Base-by-base conservation (phyloP, 2,888 invertebrate species). In the Dolichomitus sp. region DNA sequence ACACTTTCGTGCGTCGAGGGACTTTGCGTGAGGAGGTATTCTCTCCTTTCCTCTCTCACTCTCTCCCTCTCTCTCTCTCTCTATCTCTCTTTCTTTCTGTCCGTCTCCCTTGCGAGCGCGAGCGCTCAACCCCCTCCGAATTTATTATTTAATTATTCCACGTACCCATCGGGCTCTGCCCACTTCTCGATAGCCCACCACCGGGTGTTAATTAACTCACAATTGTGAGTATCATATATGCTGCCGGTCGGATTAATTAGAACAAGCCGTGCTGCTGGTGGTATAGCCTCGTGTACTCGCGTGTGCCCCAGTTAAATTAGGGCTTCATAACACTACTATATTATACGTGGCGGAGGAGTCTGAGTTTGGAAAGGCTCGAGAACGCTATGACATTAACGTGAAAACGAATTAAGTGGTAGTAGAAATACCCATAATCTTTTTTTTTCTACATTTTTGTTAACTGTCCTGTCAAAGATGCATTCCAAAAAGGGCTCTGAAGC, bases 61-160 rank as follows among this genome's bases (percentile, higher is more conserved):
- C 42, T 61, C 74, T 42, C 23, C 42, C 45, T 37, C 48, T 66
- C 30, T 7, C 70, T n/a, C 48, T 52, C 54, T 65, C 57, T 40
- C 69, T 76, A n/a, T n/a, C 57, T 54, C 65, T 17, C 42, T 61
- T 74, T 42, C 23, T 48, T 45, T 37, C 48, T 66, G 37, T 7
- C 70, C n/a, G 52, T 52, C 54, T 65, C 57, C 45, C 69, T 76
- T 4, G 48, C 57, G 33, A 33, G 33, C 74, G 61, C 73, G 30
- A 30, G 30, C 6, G 73, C 80, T 70, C 84, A 73, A 70, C 57
- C 70, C 78, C 69, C 50, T 63, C 70, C 75, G 66, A 83, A 83
- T 83, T 83, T 83, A 83, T 79, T 83, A 79, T 79, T 79, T 83
- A 75, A 83, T 83, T 83, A 83, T 83, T 83, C 82, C 82, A 83